These are phyloP conservation scores for Hypercompe scribonia DNA, from an alignment of 2,888 invertebrate species.

Conservation along the genomic window DNA sequence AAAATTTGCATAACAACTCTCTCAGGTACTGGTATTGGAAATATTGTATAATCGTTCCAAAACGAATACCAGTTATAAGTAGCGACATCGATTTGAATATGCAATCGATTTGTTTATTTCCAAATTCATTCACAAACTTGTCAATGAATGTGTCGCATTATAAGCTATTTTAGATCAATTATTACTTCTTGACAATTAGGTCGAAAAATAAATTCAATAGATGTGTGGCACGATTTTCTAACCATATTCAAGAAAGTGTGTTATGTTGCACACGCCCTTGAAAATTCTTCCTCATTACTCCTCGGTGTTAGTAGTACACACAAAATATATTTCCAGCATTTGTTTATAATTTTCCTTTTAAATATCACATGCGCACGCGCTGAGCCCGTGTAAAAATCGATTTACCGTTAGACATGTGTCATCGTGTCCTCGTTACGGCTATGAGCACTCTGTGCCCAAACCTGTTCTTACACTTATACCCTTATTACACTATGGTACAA, in stretches of 20 bases:
- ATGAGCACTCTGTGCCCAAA: constrained; percentile 68
- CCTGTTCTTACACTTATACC: constrained; percentile 76
- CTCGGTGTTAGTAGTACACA: constrained; percentile 40
- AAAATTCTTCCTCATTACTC: constrained; percentile 44
- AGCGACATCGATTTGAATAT: constrained; percentile 54
- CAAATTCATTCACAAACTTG: constrained; percentile 58
- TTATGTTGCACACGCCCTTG: constrained; percentile 40
- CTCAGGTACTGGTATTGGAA: constrained; percentile 54
- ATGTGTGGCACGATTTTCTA: constrained; percentile 27
- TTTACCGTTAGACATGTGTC: constrained; percentile 85
- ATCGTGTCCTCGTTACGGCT: constrained; percentile 79
- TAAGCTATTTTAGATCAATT: constrained; percentile 24
- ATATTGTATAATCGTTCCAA: constrained; percentile 57
- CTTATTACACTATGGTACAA: constrained; percentile 70
- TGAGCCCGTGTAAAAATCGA: constrained; percentile 70
- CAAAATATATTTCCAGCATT: constrained; percentile 42
- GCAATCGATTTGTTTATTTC: constrained; percentile 49
- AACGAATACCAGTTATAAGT: constrained; percentile 52
- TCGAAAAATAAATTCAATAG: constrained; percentile 19
- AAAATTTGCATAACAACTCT: constrained; percentile 64
- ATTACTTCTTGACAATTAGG: constrained; percentile 19
- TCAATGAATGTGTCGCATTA: constrained; percentile 42
- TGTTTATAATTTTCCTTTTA: constrained; percentile 64
- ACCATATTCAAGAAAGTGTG: constrained; percentile 27
- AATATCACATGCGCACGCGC: constrained; percentile 62